Conservation (phyloP, 1,140 invertebrate species). For the Holotrichia oblita region DNA sequence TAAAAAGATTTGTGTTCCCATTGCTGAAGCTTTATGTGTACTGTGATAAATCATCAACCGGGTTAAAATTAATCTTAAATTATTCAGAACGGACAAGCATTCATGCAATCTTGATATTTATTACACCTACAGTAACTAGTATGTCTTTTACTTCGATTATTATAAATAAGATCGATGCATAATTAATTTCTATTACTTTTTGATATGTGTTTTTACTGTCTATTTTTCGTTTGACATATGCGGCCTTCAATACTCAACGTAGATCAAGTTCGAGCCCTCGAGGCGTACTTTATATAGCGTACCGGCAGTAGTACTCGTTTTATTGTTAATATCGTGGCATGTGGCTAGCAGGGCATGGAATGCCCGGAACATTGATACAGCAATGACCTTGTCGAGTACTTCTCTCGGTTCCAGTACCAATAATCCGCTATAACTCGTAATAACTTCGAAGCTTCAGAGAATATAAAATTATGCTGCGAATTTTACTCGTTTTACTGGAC, state of each 20-base stretch:
- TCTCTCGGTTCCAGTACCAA: neutral
- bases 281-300: slow-evolving; percentile 5
- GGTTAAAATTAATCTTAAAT: slow-evolving; percentile 12
- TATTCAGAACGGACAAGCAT: neutral
- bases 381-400: slow-evolving; percentile 3
- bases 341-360: slow-evolving; percentile 14
- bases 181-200: slow-evolving; percentile 8
- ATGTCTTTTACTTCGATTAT: neutral
- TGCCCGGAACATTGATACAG: slow-evolving; percentile 24
- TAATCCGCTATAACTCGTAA: slow-evolving; percentile 23
- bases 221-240: slow-evolving; percentile 7
- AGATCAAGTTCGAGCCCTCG: slow-evolving; percentile 9
- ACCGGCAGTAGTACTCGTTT: slow-evolving; percentile 23
- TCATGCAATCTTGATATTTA: slow-evolving; percentile 7
- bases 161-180: slow-evolving; percentile 4
- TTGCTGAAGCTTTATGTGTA: neutral
- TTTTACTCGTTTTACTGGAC: slow-evolving; percentile 23
- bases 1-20: neutral
- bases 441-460: slow-evolving; percentile 9
- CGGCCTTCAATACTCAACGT: slow-evolving; percentile 18
- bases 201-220: neutral
- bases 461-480: slow-evolving; percentile 15
- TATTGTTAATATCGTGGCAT: slow-evolving; percentile 28
- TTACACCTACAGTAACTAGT: slow-evolving; percentile 1
- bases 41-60: neutral